These are phyloP conservation scores for Cephus cinctus DNA, from an alignment of 1,140 invertebrate genomes.

Conservation along the genomic window DNA sequence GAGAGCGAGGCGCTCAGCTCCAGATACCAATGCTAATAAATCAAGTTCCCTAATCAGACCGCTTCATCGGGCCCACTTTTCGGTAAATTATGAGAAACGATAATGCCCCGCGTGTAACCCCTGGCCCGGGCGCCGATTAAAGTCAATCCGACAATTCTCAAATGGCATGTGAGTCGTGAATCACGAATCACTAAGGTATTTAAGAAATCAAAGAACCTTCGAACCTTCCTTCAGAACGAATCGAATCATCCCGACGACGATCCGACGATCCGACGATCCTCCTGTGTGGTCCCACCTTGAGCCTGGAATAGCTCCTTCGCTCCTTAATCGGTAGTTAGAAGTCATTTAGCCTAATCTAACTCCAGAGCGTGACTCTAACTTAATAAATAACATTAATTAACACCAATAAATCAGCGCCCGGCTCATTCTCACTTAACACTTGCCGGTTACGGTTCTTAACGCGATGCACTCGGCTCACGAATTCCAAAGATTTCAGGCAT, in stretches of 20 bases:
- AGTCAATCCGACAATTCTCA: no score
- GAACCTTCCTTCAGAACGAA: not conserved
- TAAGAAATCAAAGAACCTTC: conserved; percentile 4
- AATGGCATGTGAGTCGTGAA: no score
- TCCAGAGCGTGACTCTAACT: conserved; percentile 11
- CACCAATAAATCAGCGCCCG: conserved; percentile 24
- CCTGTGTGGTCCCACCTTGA: conserved; percentile 12
- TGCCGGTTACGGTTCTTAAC: not conserved
- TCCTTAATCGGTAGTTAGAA: conserved; percentile 12
- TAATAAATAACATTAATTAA: conserved; percentile 37
- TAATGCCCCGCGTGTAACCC: no score
- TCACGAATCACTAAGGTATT: no score
- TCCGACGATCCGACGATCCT: not conserved
- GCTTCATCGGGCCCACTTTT: conserved; percentile 38
- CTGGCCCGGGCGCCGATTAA: no score
- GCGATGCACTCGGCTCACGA: not conserved
- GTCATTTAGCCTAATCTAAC: conserved; percentile 11
- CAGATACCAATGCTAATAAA: conserved; percentile 30
- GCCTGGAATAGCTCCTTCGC: not conserved
- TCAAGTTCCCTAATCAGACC: conserved; percentile 38
- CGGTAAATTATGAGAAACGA: conserved; percentile 30
- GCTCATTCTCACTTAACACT: not conserved
- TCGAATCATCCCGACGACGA: not conserved
- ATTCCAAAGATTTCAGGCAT: conserved; percentile 6
- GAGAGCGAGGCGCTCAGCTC: conserved; percentile 6